Evolutionary conservation across 1,140 invertebrate species (phyloP), one percentile per base, ranked within the genome.

Genomic region (Dryas iulia): DNA sequence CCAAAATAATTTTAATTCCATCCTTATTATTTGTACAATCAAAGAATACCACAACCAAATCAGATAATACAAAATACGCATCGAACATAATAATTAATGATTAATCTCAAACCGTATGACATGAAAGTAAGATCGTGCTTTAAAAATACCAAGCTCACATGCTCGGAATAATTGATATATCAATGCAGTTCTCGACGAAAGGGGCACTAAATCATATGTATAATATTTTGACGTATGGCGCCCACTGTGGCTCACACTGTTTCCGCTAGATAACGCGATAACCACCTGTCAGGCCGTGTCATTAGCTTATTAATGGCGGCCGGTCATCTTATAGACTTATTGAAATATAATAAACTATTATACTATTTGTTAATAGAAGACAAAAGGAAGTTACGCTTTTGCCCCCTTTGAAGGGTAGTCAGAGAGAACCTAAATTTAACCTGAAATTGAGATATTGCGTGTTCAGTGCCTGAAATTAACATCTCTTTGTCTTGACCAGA

Each of bases 101-200:
- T 83, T 82, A 81, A 86, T 88, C 79, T 82, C 80, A 82, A 84
- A 84, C 61, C 62, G 77, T 78, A 82, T 86, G 89, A 89, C 87
- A 90, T 88, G 87, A 89, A 87, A 89, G 83, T 86, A 88, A 91
- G 86, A 87, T 89, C 85, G 79, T 89, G 81, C 74, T 77, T 84
- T 78, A 78, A 86, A 84, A 90, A 90, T 89, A 89, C 86, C 89
- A 86, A 69, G 76, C 82, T 83, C 84, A 80, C 81, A 91, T 90
- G 78, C 83, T 78, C 85, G 52, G 82, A 88, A 90, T 89, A 78
- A 91, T 90, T 91, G 87, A 91, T 91, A 90, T 82, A 91, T 91
- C 87, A 91, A 86, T 88, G 85, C 84, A 87, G 81, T 83, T 83
- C 80, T 77, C 82, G 69, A 82, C 71, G 74, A 74, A 76, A 84